Evolutionary conservation across 1,140 invertebrate species (phyloP), one percentile per base, ranked within the genome.

Genomic region (Phortica variegata): DNA sequence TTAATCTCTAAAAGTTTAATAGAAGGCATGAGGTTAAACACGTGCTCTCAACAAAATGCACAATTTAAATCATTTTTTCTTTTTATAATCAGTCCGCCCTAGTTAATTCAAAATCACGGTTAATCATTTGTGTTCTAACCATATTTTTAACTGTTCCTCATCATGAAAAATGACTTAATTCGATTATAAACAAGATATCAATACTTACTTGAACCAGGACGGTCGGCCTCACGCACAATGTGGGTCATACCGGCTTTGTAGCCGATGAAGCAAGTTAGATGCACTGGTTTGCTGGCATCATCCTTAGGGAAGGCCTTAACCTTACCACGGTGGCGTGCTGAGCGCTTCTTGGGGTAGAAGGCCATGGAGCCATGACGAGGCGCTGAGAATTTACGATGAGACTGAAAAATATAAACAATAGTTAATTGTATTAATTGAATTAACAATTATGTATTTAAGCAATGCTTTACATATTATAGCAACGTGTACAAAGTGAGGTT

Each of bases 191-290:
- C n/a, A 6, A 0, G 2, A 13, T 1, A 13, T 20, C 0, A 4
- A 1, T 47, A 68, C 92, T 89, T 81, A 97, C 94, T 98, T 79
- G 95, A 98, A 49, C 97, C 97, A 75, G 95, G 96, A 81, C 96
- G 88, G 80, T 99, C 96, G 39, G 97, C 95, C 82, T 99, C 97
- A 69, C 97, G 85, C 3, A 99, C 92, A 78, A 99, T 91, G 77
- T 99, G 97, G 58, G 96, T 98, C 97, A 99, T 99, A 77, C 97
- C 97, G 77, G 97, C 95, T 79, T 99, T 99, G 79, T 98, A 99
- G 37, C 90, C 94, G 57, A 99, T 84, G 78, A 99, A 99, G 46
- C 95, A 91, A 5, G 97, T 99, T 29, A 99, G 81, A 82, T 99
- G 97, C 4, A 98, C 92, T 23, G 97, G 97, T 77, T 98, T 98